Conservation (phyloP, 2,888 invertebrate species). For the Nemotelus pantherinus region DNA sequence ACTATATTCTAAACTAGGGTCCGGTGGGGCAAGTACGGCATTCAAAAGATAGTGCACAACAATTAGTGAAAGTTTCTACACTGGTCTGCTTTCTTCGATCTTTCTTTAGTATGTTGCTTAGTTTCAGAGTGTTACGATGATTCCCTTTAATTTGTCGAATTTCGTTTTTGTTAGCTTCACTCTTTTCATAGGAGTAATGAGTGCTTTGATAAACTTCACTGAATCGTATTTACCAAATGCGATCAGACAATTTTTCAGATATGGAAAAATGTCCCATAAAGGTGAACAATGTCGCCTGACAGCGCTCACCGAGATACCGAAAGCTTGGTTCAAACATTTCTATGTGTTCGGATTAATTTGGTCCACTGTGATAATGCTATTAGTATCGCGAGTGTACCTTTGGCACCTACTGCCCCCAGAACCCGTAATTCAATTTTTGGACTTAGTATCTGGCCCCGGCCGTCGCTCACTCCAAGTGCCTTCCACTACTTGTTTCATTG, state of each 20-base stretch:
- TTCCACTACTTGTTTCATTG: constrained; percentile 68
- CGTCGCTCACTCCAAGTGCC: constrained; percentile 60
- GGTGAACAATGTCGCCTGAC: constrained; percentile 63
- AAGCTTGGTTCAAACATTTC: constrained; percentile 83
- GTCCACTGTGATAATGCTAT: constrained; percentile 66
- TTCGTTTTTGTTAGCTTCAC: constrained; percentile 59
- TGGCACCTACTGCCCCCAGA: constrained; percentile 63
- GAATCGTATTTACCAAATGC: constrained; percentile 74
- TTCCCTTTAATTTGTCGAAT: constrained; percentile 52
- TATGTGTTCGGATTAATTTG: constrained; percentile 76
- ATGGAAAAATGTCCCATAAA: constrained; percentile 77
- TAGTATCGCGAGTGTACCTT: constrained; percentile 66
- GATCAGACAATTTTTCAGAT: constrained; percentile 73
- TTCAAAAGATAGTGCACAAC: too few species aligned
- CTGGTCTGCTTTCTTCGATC: too few species aligned
- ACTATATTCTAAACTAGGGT: too few species aligned
- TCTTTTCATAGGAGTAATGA: constrained; percentile 66
- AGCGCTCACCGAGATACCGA: constrained; percentile 73
- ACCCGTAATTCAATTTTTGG: constrained; percentile 60
- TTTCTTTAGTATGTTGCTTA: too few species aligned
- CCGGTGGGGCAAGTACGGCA: too few species aligned
- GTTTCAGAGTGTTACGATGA: background rate
- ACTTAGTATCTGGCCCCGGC: constrained; percentile 63
- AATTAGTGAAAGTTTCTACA: too few species aligned
- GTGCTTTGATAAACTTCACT: constrained; percentile 71